A percentile compares a stretch with the other conserved stretches of the same genome.
These are phyloP conservation scores for Scaptomyza polygonia DNA, from an alignment of 2,888 invertebrate genomes.

Conservation along the genomic window DNA sequence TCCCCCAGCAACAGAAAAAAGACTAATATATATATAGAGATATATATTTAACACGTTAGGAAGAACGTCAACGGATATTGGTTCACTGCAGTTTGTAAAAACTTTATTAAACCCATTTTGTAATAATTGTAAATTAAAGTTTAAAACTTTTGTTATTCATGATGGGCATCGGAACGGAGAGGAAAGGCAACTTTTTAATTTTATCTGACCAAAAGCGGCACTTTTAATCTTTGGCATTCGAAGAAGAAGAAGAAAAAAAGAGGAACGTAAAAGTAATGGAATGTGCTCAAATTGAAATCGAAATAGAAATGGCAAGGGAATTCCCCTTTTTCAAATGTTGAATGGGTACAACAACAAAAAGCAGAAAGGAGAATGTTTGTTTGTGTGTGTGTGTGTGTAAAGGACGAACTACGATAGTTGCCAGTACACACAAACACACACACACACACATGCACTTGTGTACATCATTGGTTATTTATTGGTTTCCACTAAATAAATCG, in stretches of 20 bases:
- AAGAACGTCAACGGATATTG: background rate
- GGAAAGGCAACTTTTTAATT: no score
- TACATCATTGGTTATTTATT: conserved; percentile 78
- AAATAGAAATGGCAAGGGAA: conserved; percentile 45
- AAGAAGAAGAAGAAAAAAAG: conserved; percentile 3
- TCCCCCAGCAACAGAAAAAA: conserved; percentile 16
- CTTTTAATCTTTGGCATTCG: no score
- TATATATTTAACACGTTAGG: conserved; percentile 4
- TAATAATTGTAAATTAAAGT: background rate
- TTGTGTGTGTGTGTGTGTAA: conserved; percentile 15
- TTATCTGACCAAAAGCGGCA: no score
- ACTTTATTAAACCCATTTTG: background rate
- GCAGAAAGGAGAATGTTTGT: no score
- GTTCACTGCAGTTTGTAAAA: background rate
- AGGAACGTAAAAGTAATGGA: conserved; percentile 3
- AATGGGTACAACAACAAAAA: no score
- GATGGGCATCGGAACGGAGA: no score
- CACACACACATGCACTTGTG: conserved; percentile 12
- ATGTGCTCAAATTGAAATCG: conserved; percentile 6
- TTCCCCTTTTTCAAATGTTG: conserved; percentile 40
- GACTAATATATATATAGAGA: conserved; percentile 11
- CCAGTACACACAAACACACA: conserved; percentile 6
- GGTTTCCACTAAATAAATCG: conserved; percentile 78
- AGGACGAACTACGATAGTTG: conserved; percentile 25
- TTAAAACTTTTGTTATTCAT: background rate